Evolutionary conservation across 2,888 invertebrate species (phyloP).

Genomic region (Caradrina clavipalpis): DNA sequence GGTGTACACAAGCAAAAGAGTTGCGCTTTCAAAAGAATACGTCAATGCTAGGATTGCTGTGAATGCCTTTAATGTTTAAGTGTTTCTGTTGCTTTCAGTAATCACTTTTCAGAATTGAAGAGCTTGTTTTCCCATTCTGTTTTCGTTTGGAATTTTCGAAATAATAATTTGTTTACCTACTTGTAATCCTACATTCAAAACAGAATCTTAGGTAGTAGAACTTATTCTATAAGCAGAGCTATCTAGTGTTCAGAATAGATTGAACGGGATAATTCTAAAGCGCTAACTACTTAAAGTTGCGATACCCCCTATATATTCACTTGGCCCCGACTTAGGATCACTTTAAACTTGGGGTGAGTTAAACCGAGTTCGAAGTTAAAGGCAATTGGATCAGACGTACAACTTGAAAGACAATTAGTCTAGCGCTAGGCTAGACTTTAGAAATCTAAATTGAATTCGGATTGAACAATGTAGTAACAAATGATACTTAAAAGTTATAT

Average conservation of each 20-base stretch:
- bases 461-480: constrained; percentile 3
- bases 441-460: constrained; percentile 31
- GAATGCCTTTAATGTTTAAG: constrained; percentile 16
- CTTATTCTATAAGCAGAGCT: constrained; percentile 31
- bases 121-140: constrained; percentile 4
- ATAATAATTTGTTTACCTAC: not conserved
- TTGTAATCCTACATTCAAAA: not conserved
- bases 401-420: constrained; percentile 30
- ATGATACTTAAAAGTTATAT: too few relatives aligned
- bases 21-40: constrained; percentile 20
- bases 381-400: constrained; percentile 20
- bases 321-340: constrained; percentile 49
- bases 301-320: constrained; percentile 37
- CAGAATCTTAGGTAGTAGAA: not conserved
- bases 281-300: constrained; percentile 28
- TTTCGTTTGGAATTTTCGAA: not conserved
- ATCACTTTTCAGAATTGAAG: not conserved
- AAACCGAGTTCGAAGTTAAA: constrained; percentile 13
- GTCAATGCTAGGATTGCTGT: constrained; percentile 18
- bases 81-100: not conserved
- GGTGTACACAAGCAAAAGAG: constrained; percentile 32
- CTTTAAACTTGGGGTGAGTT: constrained; percentile 38
- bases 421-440: not conserved
- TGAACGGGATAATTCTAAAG: constrained; percentile 26
- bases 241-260: constrained; percentile 12